Evolutionary conservation across 2,797 vertebrate species (phyloP).

Genomic region (Chaenodraco wilsoni): DNA sequence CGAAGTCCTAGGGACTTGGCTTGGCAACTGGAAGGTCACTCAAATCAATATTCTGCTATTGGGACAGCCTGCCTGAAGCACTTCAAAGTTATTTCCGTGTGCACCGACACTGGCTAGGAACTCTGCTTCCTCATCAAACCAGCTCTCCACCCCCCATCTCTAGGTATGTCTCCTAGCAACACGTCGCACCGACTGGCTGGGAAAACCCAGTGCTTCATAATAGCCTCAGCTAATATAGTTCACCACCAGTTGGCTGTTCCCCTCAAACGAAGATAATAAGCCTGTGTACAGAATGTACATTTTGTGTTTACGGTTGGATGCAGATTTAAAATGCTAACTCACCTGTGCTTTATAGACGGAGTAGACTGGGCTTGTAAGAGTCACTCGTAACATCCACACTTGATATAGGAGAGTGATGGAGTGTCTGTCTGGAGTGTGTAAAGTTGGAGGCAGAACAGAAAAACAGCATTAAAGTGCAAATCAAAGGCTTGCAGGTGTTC

Average conservation of each 20-base stretch:
- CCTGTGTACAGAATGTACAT: constrained; percentile 30
- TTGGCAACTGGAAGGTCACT: background rate
- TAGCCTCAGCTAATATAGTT: constrained; percentile 75
- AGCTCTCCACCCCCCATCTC: constrained; percentile 69
- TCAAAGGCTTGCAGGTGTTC: constrained; percentile 48
- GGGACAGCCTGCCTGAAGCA: constrained; percentile 22
- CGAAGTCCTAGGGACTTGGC: too few species aligned
- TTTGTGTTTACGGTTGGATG: constrained; percentile 50
- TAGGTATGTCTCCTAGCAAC: constrained; percentile 83
- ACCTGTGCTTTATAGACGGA: constrained; percentile 27
- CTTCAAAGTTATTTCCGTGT: constrained; percentile 51
- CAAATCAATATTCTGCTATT: constrained; percentile 30
- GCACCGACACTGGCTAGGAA: constrained; percentile 61
- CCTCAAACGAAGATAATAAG: constrained; percentile 45
- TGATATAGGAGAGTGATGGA: constrained; percentile 62
- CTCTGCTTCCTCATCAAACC: constrained; percentile 71
- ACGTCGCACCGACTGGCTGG: constrained; percentile 73
- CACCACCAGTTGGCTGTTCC: constrained; percentile 63
- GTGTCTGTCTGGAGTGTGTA: constrained; percentile 42
- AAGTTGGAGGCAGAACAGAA: constrained; percentile 55
- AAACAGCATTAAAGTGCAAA: constrained; percentile 54
- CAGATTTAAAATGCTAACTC: constrained; percentile 31
- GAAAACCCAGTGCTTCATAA: constrained; percentile 80
- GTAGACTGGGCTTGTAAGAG: constrained; percentile 22
- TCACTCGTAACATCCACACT: constrained; percentile 30